Conservation (phyloP, 1,140 invertebrate genomes). For the Babylonia areolata region DNA sequence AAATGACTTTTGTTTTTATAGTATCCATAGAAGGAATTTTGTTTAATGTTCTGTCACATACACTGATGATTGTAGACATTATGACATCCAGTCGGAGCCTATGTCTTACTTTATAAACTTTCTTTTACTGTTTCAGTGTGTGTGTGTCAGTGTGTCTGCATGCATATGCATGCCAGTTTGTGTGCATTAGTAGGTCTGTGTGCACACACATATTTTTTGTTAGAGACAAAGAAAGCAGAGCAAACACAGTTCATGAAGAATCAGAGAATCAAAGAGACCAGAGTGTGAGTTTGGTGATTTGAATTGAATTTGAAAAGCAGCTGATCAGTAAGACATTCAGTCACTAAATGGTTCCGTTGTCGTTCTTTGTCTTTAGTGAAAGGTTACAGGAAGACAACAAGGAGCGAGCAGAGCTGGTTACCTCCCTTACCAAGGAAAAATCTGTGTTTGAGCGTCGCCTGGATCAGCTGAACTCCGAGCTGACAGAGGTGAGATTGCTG, state of each 20-base stretch:
- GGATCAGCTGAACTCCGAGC: slow-evolving; percentile 51
- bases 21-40: no score
- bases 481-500: slow-evolving; percentile 48
- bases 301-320: background rate
- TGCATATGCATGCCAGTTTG: background rate
- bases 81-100: no score
- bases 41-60: no score
- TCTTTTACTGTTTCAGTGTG: no score
- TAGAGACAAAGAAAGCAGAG: no score
- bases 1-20: no score
- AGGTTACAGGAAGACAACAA: slow-evolving; percentile 53
- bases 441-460: slow-evolving; percentile 55
- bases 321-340: no score
- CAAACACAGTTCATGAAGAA: no score
- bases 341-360: no score
- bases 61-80: no score
- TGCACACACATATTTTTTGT: background rate
- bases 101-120: no score
- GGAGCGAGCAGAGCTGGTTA: slow-evolving; percentile 55
- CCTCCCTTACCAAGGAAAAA: slow-evolving; percentile 55
- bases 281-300: background rate
- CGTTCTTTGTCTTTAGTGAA: slow-evolving; percentile 46
- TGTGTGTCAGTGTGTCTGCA: background rate
- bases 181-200: background rate
- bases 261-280: no score